These are phyloP conservation scores for Halcyon leucocephala DNA, from an alignment of 2,797 vertebrate genomes.

Conservation along the genomic window DNA sequence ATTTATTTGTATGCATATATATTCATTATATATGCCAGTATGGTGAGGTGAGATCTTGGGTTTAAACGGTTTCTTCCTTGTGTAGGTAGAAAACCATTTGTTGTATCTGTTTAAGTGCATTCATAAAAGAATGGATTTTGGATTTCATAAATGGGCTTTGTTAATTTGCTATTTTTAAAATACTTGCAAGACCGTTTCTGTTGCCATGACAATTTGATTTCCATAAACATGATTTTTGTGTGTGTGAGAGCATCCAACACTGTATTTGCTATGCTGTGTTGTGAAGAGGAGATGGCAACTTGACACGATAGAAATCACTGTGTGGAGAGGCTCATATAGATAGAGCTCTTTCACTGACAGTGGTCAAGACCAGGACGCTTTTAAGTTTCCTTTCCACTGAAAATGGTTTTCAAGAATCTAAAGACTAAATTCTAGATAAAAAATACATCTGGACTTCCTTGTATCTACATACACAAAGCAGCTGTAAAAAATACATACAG, in stretches of 20 bases:
- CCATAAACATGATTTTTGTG: constrained; percentile 77
- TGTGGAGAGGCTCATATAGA: neutral
- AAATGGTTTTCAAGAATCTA: constrained; percentile 8
- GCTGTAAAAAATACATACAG: neutral
- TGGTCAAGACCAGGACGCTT: neutral
- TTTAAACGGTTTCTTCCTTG: neutral
- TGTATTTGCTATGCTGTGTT: constrained; percentile 28
- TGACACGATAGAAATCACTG: neutral
- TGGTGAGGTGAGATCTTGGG: neutral
- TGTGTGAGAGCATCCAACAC: constrained; percentile 49
- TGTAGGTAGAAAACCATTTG: neutral
- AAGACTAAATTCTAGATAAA: neutral
- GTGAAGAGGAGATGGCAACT: constrained; percentile 32
- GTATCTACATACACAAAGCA: neutral
- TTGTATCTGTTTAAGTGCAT: constrained; percentile 24
- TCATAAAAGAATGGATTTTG: constrained; percentile 67
- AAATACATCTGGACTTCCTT: neutral
- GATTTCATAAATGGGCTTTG: constrained; percentile 74
- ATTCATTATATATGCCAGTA: neutral
- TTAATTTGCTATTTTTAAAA: constrained; percentile 82
- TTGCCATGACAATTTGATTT: constrained; percentile 80
- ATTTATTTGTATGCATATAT: neutral
- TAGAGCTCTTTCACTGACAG: neutral
- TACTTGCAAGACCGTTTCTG: constrained; percentile 78
- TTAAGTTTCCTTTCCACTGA: neutral